Evolutionary conservation across 2,113 vertebrate species (phyloP), one percentile per base, ranked within the genome.

Genomic region (Pholis gunnellus): DNA sequence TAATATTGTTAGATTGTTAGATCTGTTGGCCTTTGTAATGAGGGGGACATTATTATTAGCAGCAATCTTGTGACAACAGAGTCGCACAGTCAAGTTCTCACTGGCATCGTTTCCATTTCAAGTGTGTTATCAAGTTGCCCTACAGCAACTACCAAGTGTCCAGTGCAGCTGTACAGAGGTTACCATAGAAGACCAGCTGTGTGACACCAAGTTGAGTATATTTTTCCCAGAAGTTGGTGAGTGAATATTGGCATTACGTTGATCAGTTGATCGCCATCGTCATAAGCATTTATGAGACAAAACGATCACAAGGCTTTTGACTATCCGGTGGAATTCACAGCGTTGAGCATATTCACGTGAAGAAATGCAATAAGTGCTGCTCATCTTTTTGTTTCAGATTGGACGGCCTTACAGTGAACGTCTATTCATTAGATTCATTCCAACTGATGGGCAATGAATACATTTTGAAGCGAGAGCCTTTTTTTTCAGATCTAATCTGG

Each of bases 401-500:
- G 27, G 27, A 42, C 48, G 60, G 9, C 20, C 11, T 25, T 20
- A 61, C 50, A 42, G 22, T 72, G 59, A 71, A 72, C 66, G 27
- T 75, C 31, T 25, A 36, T 75, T 57, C 22, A 69, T 63, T 72
- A 46, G 48, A 59, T 18, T 85, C 2, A 83, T 72, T 81, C 29
- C 69, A 71, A 70, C 44, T 64, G 38, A 82, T 78, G 46, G 66
- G 50, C 3, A 76, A 78, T 73, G 34, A 85, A 63, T 77, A 66
- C 44, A 76, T 59, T 82, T 75, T 40, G 11, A 77, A 66, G 60
- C 50, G 52, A 42, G n/a, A 67, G 52, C 76, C 31, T 4, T 38
- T 31, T 11, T 36, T 70, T 68, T 48, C 56, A 27, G 44, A 44
- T 44, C 70, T 81, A 57, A 79, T 76, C 64, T 44, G 66, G 17